Evolutionary conservation across 2,113 vertebrate species (phyloP).

Genomic region (Chaenocephalus aceratus): DNA sequence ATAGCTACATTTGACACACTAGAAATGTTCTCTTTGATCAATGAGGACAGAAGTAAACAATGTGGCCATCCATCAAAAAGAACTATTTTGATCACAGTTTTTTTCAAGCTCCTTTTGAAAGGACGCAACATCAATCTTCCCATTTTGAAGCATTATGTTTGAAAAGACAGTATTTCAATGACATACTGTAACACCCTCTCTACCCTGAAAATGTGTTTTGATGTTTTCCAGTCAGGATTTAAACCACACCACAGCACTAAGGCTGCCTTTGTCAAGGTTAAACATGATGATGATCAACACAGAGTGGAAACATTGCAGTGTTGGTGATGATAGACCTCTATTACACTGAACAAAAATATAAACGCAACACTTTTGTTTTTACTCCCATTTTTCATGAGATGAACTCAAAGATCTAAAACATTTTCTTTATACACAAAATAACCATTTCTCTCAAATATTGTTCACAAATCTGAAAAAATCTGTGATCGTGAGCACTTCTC

Average conservation of each 20-base stretch:
- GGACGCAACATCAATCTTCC: background rate
- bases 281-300: background rate
- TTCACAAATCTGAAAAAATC: too few species aligned
- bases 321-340: background rate
- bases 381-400: too few species aligned
- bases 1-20: constrained; percentile 14
- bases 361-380: too few species aligned
- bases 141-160: background rate
- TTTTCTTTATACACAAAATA: too few species aligned
- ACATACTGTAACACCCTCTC: background rate
- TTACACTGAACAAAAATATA: too few species aligned
- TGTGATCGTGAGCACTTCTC: too few species aligned
- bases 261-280: background rate
- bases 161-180: background rate
- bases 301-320: background rate
- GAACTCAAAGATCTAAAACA: too few species aligned
- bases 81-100: background rate
- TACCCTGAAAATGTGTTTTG: background rate
- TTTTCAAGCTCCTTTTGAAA: too few species aligned
- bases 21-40: constrained; percentile 35
- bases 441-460: too few species aligned
- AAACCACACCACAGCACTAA: background rate
- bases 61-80: background rate
- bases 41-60: constrained; percentile 15
- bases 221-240: background rate